A percentile compares a stretch with the other conserved stretches of the same genome.
These are phyloP conservation scores for Pachycephala philippinensis DNA, from an alignment of 2,113 vertebrate species.

Conservation along the genomic window DNA sequence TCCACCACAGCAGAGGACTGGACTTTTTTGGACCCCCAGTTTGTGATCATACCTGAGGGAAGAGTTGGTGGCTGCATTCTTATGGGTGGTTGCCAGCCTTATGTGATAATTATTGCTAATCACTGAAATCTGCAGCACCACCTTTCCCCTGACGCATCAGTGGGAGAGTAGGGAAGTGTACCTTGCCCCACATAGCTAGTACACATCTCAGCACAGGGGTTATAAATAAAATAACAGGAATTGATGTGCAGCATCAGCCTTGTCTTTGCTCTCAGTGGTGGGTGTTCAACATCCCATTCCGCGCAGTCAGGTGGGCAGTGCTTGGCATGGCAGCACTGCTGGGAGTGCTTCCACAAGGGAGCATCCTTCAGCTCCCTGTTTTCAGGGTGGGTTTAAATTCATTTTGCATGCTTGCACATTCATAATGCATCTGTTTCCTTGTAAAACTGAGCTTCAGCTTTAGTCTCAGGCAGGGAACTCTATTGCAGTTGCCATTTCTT, in stretches of 20 bases:
- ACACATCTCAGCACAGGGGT: background rate
- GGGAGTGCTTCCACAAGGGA: background rate
- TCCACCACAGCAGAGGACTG: background rate
- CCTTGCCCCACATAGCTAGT: background rate
- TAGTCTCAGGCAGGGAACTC: background rate
- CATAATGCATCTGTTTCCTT: background rate
- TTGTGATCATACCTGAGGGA: background rate
- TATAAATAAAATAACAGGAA: background rate
- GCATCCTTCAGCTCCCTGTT: background rate
- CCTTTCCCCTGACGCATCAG: background rate
- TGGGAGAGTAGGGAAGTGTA: background rate
- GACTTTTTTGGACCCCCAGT: background rate
- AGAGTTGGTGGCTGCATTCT: background rate
- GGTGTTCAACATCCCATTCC: accelerated
- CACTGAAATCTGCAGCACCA: background rate
- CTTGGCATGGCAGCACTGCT: background rate
- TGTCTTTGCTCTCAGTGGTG: background rate
- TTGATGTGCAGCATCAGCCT: background rate
- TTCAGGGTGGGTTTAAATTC: background rate
- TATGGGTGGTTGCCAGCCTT: background rate
- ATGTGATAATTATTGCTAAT: background rate
- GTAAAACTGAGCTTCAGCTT: background rate
- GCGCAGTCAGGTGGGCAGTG: background rate
- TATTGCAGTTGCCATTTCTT: background rate
- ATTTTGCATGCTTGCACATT: background rate